Evolutionary conservation across 2,888 invertebrate genomes (phyloP).

Genomic region (Catocala sponsa): DNA sequence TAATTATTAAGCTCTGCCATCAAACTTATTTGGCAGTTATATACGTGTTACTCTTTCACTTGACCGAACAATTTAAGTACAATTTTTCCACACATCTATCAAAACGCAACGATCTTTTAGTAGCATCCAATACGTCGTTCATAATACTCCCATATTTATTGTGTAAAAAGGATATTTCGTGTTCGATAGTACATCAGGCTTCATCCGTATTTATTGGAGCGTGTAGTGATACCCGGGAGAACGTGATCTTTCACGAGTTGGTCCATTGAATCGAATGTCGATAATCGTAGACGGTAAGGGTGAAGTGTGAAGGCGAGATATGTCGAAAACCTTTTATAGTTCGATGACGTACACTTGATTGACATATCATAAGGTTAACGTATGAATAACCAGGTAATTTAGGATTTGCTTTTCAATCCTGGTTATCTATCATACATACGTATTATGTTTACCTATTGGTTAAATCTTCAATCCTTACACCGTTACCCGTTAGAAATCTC

Average conservation of each 20-base stretch:
- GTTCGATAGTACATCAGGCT: conserved; percentile 7
- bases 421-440: too few species aligned
- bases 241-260: conserved; percentile 17
- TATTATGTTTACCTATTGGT: too few species aligned
- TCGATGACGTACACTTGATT: not conserved
- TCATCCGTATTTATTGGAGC: conserved; percentile 16
- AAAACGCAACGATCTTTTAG: too few species aligned
- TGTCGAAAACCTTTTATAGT: conserved; percentile 8
- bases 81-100: too few species aligned
- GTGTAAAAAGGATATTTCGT: conserved; percentile 9
- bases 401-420: not conserved
- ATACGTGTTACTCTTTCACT: too few species aligned
- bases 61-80: too few species aligned
- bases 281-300: conserved; percentile 3
- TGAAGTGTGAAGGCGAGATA: conserved; percentile 6
- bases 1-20: too few species aligned
- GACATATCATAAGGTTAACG: not conserved
- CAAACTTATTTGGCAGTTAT: too few species aligned
- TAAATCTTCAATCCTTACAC: too few species aligned
- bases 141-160: not conserved
- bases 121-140: not conserved
- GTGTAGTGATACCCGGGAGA: conserved; percentile 17
- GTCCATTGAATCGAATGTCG: conserved; percentile 11
- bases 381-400: not conserved
- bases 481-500: too few species aligned